Conservation (phyloP, 2,113 vertebrate genomes). For the Psammodynastes pulverulentus region DNA sequence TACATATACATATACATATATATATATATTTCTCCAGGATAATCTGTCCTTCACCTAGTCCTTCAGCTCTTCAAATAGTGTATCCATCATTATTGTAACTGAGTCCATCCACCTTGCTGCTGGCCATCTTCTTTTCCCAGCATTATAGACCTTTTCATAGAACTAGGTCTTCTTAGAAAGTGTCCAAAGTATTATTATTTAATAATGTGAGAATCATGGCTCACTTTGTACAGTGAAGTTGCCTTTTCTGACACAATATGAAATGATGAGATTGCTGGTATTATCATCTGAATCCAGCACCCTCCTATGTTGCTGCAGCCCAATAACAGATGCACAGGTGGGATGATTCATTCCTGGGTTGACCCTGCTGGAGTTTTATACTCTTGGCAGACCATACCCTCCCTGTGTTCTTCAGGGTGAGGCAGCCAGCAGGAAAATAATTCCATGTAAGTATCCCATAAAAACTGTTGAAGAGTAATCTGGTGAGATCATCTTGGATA, state of each 20-base stretch:
- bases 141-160: background rate
- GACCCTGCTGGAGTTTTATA: background rate
- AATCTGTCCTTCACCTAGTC: background rate
- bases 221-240: background rate
- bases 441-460: background rate
- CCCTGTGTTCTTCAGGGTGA: background rate
- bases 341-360: background rate
- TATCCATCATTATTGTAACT: background rate
- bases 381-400: background rate
- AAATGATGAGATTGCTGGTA: background rate
- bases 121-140: background rate
- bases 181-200: background rate
- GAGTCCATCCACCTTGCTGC: background rate
- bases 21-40: background rate
- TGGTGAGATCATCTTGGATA: background rate
- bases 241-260: background rate
- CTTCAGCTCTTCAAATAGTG: background rate
- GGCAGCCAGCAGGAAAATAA: background rate
- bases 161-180: background rate
- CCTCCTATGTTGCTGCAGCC: background rate
- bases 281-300: background rate
- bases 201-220: background rate
- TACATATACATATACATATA: too few species aligned
- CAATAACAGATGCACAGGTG: background rate
- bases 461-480: background rate